Percentiles rank a stretch among this genome's conserved stretches.
These are phyloP conservation scores for Glandiceps talaboti DNA, from an alignment of 53 echinoderm and acorn worm genomes.

Conservation along the genomic window DNA sequence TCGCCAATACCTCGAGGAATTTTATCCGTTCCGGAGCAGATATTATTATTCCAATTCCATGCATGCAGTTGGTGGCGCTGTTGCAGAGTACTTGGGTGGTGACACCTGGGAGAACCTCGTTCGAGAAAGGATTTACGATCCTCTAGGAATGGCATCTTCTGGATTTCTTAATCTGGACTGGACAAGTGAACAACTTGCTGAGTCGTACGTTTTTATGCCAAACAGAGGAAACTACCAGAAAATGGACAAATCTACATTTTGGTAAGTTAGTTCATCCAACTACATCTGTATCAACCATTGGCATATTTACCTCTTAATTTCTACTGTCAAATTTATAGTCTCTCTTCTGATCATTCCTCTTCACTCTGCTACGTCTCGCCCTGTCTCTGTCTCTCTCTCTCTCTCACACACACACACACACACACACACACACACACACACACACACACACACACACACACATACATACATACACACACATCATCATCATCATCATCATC, in stretches of 20 bases:
- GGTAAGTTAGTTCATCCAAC: no score
- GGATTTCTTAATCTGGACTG: background rate
- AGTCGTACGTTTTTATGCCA: background rate
- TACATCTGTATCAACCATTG: no score
- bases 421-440: no score
- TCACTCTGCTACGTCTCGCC: no score
- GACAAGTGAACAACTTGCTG: background rate
- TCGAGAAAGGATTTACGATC: background rate
- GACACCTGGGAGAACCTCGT: background rate
- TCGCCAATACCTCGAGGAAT: background rate
- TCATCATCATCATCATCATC: no score
- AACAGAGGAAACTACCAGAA: background rate
- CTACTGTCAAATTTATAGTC: no score
- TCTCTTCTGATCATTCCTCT: no score
- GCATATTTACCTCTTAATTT: no score
- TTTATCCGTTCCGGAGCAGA: background rate
- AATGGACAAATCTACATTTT: background rate
- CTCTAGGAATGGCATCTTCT: background rate
- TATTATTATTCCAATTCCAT: background rate
- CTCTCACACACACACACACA: no score
- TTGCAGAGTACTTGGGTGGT: background rate
- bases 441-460: no score
- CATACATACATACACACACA: no score
- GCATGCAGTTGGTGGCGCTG: background rate
- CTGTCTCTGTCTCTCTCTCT: no score